Conservation (phyloP, 2,888 invertebrate species). For the Germaria angustata region DNA sequence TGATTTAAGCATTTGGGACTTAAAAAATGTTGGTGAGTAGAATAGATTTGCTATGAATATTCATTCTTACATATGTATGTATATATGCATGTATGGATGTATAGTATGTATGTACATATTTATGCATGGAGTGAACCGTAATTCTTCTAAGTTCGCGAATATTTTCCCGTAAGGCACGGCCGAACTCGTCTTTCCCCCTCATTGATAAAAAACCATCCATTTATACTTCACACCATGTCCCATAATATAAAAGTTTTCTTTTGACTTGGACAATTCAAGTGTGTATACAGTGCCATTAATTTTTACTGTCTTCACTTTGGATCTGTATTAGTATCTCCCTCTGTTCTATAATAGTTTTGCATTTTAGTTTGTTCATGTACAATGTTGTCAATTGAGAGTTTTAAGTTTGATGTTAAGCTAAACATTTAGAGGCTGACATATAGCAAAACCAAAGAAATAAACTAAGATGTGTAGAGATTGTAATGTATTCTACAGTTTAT, state of each 20-base stretch:
- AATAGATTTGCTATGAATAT: neutral
- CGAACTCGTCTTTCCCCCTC: neutral
- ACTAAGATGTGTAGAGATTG: no score
- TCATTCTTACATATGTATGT: neutral
- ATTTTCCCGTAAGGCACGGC: slow-evolving; percentile 5
- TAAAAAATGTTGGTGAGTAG: slow-evolving; percentile 77
- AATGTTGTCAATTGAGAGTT: slow-evolving; percentile 23
- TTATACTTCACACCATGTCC: slow-evolving; percentile 23
- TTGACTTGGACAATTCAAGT: slow-evolving; percentile 59
- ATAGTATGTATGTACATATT: neutral
- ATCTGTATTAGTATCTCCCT: slow-evolving; percentile 47
- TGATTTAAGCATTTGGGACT: slow-evolving; percentile 76
- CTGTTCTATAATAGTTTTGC: slow-evolving; percentile 55
- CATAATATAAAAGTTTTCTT: slow-evolving; percentile 15
- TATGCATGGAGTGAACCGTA: neutral
- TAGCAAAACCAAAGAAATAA: no score
- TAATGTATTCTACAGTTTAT: no score
- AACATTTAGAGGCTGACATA: no score
- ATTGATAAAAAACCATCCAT: neutral
- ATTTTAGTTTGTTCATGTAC: slow-evolving; percentile 21
- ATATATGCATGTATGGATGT: neutral
- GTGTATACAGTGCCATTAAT: slow-evolving; percentile 64
- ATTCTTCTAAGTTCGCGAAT: neutral
- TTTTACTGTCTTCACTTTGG: slow-evolving; percentile 56
- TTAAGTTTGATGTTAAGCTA: neutral